Evolutionary conservation across 2,797 vertebrate species (phyloP), one percentile per base, ranked within the genome.

Genomic region (Eleutherodactylus coqui): DNA sequence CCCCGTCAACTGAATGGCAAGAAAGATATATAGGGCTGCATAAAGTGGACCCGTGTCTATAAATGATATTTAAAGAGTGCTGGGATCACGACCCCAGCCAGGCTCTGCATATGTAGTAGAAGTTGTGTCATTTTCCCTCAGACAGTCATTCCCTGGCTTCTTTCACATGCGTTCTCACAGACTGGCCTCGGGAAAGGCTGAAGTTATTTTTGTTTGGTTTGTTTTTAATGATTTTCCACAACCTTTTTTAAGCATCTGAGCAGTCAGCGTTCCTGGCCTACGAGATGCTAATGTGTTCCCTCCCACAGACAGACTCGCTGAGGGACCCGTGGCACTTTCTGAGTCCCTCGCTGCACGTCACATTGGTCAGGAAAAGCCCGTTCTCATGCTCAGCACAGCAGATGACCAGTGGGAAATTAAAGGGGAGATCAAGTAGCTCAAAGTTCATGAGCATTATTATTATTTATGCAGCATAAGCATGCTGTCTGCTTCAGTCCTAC

Each of bases 121-220:
- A 47, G 45, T 69, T 86, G 75, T 73, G 76, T 79, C 70, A 16
- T 64, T 82, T 83, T 84, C 75, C 58, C 76, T 67, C 86, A 87
- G 82, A 85, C 82, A 85, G 75, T 62, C 38, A 27, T 5, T 36
- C 64, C 0, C 53, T 10, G 76, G 53, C 90, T 58, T 88, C 82
- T 90, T 92, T 88, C 90, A 87, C 90, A 78, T 82, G 90, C 43
- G 10, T 17, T 5, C 58, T 86, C 83, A 89, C 32, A 67, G 67
- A 83, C 89, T 89, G 85, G 87, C 89, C 90, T 85, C 91, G 89
- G 90, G 90, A 87, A 91, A 90, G 89, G 86, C 69, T 72, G 21
- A 43, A 43, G 91, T 92, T 91, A 84, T 92, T 92, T 92, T 91
- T 89, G 89, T 91, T 90, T 90, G 88, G 90, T 93, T 91, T 92